Evolutionary conservation across 2,888 invertebrate species (phyloP).

Genomic region (Yponomeuta evonymella): DNA sequence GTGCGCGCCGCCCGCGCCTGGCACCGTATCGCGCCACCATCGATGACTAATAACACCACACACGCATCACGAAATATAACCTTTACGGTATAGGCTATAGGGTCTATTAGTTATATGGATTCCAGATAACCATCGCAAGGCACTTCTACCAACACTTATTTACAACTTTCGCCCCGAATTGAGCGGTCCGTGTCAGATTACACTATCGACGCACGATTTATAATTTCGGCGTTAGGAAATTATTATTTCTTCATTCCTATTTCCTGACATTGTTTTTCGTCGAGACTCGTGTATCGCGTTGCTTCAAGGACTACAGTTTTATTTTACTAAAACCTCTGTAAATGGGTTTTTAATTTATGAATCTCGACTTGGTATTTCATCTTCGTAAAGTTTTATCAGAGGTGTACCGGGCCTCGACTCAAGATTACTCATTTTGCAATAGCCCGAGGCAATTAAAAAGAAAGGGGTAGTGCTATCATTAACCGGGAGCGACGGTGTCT

Average conservation of each 20-base stretch:
- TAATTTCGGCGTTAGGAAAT: constrained; percentile 54
- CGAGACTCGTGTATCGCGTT: constrained; percentile 1
- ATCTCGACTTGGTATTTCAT: constrained; percentile 4
- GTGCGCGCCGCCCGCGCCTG: constrained; percentile 69
- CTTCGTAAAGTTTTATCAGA: constrained; percentile 44
- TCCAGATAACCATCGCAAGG: constrained; percentile 58
- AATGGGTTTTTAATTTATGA: not conserved
- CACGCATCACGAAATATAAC: constrained; percentile 26
- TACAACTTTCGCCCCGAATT: constrained; percentile 63
- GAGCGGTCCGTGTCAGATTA: constrained; percentile 69
- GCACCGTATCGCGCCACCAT: constrained; percentile 74
- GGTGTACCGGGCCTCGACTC: constrained; percentile 48
- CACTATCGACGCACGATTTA: constrained; percentile 60
- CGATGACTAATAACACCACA: constrained; percentile 72
- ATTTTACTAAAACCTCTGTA: not conserved
- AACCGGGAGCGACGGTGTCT: constrained; percentile 67
- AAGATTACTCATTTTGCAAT: constrained; percentile 73
- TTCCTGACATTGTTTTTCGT: constrained; percentile 20
- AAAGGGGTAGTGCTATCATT: constrained; percentile 74
- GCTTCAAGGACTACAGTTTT: not conserved
- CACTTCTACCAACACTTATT: constrained; percentile 72
- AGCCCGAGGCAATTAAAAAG: constrained; percentile 73
- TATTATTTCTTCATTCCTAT: constrained; percentile 62
- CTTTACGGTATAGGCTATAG: not conserved
- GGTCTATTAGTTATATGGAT: not conserved